These are phyloP conservation scores for Sardina pilchardus DNA, from an alignment of 2,113 vertebrate genomes.

Conservation along the genomic window DNA sequence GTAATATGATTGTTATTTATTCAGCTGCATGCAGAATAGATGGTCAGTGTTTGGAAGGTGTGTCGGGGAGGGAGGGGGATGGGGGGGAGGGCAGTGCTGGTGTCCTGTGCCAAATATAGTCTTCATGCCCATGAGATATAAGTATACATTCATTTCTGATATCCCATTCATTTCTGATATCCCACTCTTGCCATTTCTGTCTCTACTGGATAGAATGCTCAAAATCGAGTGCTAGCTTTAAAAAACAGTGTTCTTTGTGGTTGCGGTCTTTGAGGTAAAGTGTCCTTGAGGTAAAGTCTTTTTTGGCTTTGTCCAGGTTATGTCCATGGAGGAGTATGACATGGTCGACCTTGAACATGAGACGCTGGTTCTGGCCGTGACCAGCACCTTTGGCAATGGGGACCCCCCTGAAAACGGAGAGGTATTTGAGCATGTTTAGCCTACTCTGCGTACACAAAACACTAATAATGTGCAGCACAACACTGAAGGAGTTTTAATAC, in stretches of 20 bases:
- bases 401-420: slow-evolving; percentile 96
- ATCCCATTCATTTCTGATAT: neutral
- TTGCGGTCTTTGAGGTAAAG: neutral
- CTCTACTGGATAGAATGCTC: neutral
- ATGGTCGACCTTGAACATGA: slow-evolving; percentile 93
- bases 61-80: too few relatives aligned
- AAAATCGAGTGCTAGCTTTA: too few relatives aligned
- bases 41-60: too few relatives aligned
- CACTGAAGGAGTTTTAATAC: too few relatives aligned
- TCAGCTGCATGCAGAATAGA: too few relatives aligned
- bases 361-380: slow-evolving; percentile 88
- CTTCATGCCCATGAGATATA: neutral
- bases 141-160: neutral
- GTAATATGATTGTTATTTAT: neutral
- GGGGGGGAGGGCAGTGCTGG: too few relatives aligned
- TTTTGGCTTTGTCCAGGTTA: slow-evolving; percentile 72
- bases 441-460: neutral
- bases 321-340: slow-evolving; percentile 95
- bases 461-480: too few relatives aligned
- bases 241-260: too few relatives aligned
- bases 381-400: slow-evolving; percentile 95
- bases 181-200: neutral
- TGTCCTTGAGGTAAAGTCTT: neutral
- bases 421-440: slow-evolving; percentile 68
- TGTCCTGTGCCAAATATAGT: neutral